Conservation (phyloP, 2,888 invertebrate genomes). For the Oxyscelio sp. region DNA sequence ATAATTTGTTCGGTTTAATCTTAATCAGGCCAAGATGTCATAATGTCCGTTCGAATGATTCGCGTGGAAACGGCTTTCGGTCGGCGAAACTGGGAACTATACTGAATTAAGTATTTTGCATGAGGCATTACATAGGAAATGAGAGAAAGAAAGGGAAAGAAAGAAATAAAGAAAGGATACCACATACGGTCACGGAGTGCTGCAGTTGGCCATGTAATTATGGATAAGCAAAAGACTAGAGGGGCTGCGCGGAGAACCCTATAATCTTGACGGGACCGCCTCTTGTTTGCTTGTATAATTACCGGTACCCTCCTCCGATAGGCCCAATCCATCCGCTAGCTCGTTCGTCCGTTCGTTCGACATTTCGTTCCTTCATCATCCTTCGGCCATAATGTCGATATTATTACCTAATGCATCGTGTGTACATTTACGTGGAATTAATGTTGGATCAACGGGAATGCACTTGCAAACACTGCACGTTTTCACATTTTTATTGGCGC, state of each 20-base stretch:
- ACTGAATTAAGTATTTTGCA: slow-evolving; percentile 64
- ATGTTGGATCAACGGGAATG: slow-evolving; percentile 34
- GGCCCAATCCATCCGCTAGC: slow-evolving; percentile 81
- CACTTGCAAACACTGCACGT: slow-evolving; percentile 11
- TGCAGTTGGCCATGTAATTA: slow-evolving; percentile 86
- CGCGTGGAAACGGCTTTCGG: slow-evolving; percentile 2
- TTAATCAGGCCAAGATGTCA: slow-evolving; percentile 52
- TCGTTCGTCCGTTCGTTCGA: slow-evolving; percentile 77
- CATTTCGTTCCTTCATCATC: slow-evolving; percentile 73
- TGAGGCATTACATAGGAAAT: slow-evolving; percentile 52
- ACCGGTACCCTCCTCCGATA: slow-evolving; percentile 84
- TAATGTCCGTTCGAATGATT: slow-evolving; percentile 26
- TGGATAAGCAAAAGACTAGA: slow-evolving; percentile 83
- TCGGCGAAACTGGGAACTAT: slow-evolving; percentile 27
- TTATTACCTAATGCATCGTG: slow-evolving; percentile 84
- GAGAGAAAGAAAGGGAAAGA: slow-evolving; percentile 49
- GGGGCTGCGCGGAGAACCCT: too few species aligned
- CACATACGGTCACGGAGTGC: slow-evolving; percentile 75
- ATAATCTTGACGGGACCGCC: too few species aligned
- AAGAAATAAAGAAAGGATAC: slow-evolving; percentile 72
- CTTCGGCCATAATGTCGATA: slow-evolving; percentile 84
- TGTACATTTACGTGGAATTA: slow-evolving; percentile 76
- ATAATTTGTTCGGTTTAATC: slow-evolving; percentile 20
- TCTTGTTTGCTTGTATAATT: slow-evolving; percentile 88
- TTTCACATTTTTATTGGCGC: slow-evolving; percentile 16